Evolutionary conservation across 2,888 invertebrate genomes (phyloP), one percentile per base, ranked within the genome.

Genomic region (Catocala sponsa): DNA sequence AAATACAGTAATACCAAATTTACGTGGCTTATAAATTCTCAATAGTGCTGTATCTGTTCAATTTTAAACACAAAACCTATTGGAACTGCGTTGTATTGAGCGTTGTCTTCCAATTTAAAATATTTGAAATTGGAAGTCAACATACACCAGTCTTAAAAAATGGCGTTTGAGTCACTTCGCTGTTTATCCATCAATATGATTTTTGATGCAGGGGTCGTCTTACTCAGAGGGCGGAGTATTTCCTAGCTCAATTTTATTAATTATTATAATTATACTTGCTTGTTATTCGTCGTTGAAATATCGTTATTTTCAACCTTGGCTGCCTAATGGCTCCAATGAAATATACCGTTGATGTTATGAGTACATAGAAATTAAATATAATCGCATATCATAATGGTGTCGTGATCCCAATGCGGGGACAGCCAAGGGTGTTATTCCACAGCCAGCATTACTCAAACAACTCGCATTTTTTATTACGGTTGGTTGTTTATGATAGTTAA

Each of bases 191-290:
- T 32, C 46, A 25, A 46, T n/a, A 2, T 6, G 59, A 65, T 65
- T 72, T 33, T 56, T 63, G 70, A 74, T 71, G 64, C 79, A 70
- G 74, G 70, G 68, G 10, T 70, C 56, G 74, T 78, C 68, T 76
- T 70, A 63, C 68, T 60, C 76, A 65, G 79, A 81, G 76, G 83
- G 78, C 81, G 86, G 84, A 78, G 86, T 83, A 85, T 80, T 83
- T 82, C 86, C 86, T 93, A 93, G 93, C 93, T 93, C 93, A 93
- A 93, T 93, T 93, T 90, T 91, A 93, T 83, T 82, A 77, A 83
- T 87, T 86, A 85, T 86, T 84, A 86, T 85, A 86, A 83, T 38
- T 88, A 73, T 78, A 89, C 83, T 88, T 80, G 91, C 91, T 91
- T 90, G 92, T 92, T 91, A 87, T 85, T 81, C 79, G 77, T 86